Evolutionary conservation across 1,140 invertebrate species (phyloP).

Genomic region (Forficula auricularia): DNA sequence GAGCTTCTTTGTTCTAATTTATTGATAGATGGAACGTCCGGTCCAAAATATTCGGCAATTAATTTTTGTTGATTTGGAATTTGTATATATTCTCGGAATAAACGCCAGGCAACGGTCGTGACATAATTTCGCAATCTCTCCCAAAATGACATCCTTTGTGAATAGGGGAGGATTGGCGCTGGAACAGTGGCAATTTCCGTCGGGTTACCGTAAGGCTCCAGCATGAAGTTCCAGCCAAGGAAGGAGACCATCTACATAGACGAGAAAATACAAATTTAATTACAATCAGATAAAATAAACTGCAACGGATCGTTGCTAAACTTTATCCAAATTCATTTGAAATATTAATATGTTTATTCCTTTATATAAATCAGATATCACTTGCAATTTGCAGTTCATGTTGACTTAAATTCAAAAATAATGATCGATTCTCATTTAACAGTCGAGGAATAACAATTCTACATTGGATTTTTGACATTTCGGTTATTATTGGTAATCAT

Average conservation of each 20-base stretch:
- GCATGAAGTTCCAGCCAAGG: not conserved
- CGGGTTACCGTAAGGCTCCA: slow-evolving; percentile 9
- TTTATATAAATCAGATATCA: too few relatives aligned
- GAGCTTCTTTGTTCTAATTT: slow-evolving; percentile 24
- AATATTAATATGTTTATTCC: too few relatives aligned
- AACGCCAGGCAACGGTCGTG: not conserved
- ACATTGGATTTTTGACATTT: too few relatives aligned
- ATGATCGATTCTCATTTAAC: too few relatives aligned
- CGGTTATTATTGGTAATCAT: too few relatives aligned
- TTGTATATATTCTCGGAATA: slow-evolving; percentile 6
- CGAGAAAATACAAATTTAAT: too few relatives aligned
- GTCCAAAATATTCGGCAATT: slow-evolving; percentile 22
- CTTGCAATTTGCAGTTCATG: too few relatives aligned
- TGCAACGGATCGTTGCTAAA: too few relatives aligned
- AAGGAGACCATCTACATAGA: not conserved
- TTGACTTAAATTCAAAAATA: too few relatives aligned
- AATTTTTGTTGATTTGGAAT: slow-evolving; percentile 22
- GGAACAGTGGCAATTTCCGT: slow-evolving; percentile 16
- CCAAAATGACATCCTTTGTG: slow-evolving; percentile 12
- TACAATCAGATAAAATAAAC: too few relatives aligned
- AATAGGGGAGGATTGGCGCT: slow-evolving; percentile 10
- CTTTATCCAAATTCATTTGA: too few relatives aligned
- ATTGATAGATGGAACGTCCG: slow-evolving; percentile 16
- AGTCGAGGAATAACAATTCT: too few relatives aligned
- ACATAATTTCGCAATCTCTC: slow-evolving; percentile 3